Base-by-base conservation (phyloP, 1,140 invertebrate species). In the Penaeus chinensis region DNA sequence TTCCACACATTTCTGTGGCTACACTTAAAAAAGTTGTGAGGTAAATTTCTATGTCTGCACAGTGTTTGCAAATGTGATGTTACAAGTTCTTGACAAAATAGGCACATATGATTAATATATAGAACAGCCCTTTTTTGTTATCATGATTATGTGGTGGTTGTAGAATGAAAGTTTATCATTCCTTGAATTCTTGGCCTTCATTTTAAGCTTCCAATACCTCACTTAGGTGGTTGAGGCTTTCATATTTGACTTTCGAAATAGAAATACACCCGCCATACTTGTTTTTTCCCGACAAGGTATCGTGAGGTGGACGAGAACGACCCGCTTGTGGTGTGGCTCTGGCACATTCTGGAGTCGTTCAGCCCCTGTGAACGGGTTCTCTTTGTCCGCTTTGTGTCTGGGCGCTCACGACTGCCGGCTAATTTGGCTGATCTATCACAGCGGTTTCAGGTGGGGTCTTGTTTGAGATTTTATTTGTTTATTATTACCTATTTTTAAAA, bases 371-470 rank as follows among this genome's bases (percentile, higher is more conserved):
- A 95, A 91, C 91, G 94, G 80, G 94, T 95, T 47, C 92, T 95
- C 62, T 95, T 95, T 91, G 94, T 95, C 92, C 91, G 95, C 84
- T 95, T 95, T 92, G 95, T 95, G 3, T 95, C 94, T 27, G 95
- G 95, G 11, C 91, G 95, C 84, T 95, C 95, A 19, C 91, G 95
- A 63, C 92, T 95, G 16, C 95, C 95, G 19, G 94, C 94, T 16
- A 95, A 95, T 91, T 92, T 95, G 76, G 94, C 94, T 69, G 95
- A 95, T 91, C 93, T 95, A 47, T 94, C 94, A 18, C 95, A 95
- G 91, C 91, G 95, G 77, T 95, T 95, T 90, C 95, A 95, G 92
- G 94, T 95, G 91, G 92, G 84, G 86, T 54, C 63, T 78, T 83
- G 76, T 79, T 11, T 88, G 24, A 42, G 22, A 19, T 27, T 37